Evolutionary conservation across 2,888 invertebrate genomes (phyloP).

Genomic region (Polia nebulosa): DNA sequence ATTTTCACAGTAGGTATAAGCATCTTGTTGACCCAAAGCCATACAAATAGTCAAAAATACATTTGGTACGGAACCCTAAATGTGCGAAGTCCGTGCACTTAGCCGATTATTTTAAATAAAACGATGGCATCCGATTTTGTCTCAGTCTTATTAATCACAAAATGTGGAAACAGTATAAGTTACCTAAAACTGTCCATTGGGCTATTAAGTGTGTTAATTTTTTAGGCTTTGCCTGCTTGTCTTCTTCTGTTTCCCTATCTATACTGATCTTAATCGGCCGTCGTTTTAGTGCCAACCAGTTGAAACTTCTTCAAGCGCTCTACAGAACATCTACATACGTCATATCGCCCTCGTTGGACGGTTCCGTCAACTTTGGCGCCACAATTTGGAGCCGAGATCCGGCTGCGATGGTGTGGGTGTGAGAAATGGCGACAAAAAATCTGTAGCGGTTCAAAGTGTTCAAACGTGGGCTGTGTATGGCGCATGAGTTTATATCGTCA

Average conservation of each 20-base stretch:
- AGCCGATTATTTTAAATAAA: not conserved
- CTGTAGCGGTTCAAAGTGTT: slow-evolving; percentile 33
- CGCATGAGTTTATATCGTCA: slow-evolving; percentile 31
- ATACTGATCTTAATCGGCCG: too few species aligned
- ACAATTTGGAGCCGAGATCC: slow-evolving; percentile 78
- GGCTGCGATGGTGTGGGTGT: slow-evolving; percentile 68
- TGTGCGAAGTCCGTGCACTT: too few species aligned
- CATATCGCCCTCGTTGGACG: slow-evolving; percentile 40
- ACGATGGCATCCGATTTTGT: not conserved
- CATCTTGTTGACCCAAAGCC: too few species aligned
- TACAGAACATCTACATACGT: slow-evolving; percentile 12
- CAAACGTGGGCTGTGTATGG: slow-evolving; percentile 33
- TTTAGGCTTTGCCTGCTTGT: too few species aligned
- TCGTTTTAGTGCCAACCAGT: not conserved
- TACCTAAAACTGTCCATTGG: too few species aligned
- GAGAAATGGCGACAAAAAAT: slow-evolving; percentile 60
- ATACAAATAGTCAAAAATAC: too few species aligned
- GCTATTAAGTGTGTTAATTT: too few species aligned
- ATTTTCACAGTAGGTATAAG: too few species aligned
- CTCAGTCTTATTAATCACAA: too few species aligned
- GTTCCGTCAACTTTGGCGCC: slow-evolving; percentile 82
- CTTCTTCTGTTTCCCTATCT: too few species aligned
- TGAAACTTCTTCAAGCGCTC: not conserved
- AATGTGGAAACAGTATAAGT: not conserved
- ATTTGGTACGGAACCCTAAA: too few species aligned